phyloP scores from a whole-genome alignment of 2,113 vertebrate species.

The Coracopsis vasa region DNA sequence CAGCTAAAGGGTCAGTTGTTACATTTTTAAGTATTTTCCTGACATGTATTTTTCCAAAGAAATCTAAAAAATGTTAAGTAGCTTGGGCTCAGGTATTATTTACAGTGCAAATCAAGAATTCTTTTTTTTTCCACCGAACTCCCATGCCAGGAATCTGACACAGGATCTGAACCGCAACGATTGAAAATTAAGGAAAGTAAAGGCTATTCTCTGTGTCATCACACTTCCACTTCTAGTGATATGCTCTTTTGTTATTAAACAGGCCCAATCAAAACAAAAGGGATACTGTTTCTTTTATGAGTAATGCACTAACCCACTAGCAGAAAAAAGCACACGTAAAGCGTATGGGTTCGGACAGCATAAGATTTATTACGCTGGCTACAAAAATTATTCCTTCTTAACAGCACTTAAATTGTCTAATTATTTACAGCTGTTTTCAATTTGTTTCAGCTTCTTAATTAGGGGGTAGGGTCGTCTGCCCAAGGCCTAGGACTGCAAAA shows the following conservation, averaged over 20 bases:
- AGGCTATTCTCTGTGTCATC: constrained; percentile 68
- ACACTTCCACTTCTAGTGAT: constrained; percentile 55
- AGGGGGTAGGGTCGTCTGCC: constrained; percentile 81
- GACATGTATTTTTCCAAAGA: not conserved
- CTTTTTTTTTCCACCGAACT: not conserved
- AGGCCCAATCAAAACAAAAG: constrained; percentile 91
- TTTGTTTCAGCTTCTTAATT: constrained; percentile 89
- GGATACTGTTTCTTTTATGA: constrained; percentile 93
- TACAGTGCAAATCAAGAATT: constrained; percentile 29
- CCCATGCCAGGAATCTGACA: constrained; percentile 36
- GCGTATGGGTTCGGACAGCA: constrained; percentile 87
- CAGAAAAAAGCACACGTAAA: constrained; percentile 82
- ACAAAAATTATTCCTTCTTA: constrained; percentile 96
- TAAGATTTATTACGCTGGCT: constrained; percentile 98
- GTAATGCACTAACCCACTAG: constrained; percentile 88
- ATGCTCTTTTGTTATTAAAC: constrained; percentile 89
- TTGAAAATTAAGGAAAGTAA: constrained; percentile 45
- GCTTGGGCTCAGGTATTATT: not conserved
- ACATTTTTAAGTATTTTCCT: not conserved
- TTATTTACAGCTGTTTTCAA: constrained; percentile 96
- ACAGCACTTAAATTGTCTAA: constrained; percentile 98
- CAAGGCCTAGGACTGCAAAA: constrained; percentile 75
- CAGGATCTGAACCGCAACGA: constrained; percentile 8
- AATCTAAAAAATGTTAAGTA: constrained; percentile 35
- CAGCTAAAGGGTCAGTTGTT: not conserved